phyloP scores from a whole-genome alignment of 2,113 vertebrate genomes.

The Uropsilus gracilis region DNA sequence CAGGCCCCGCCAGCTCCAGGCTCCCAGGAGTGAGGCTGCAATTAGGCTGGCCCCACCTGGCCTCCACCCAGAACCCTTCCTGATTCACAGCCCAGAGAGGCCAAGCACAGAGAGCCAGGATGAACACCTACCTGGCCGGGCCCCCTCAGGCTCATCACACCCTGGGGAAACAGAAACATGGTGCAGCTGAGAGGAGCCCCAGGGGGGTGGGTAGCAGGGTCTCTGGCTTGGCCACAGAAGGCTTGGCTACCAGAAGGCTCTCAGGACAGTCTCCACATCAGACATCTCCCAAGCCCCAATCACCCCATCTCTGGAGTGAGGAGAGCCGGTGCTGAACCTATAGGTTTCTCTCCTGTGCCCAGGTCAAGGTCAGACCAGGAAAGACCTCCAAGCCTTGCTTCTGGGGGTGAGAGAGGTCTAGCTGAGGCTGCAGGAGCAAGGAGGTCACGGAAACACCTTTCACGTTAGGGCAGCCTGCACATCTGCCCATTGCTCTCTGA shows the following conservation, averaged over 20 bases:
- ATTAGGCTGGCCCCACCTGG: constrained; percentile 46
- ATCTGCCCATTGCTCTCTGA: not conserved
- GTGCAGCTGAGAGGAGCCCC: constrained; percentile 57
- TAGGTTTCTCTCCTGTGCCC: not conserved
- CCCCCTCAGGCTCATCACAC: constrained; percentile 84
- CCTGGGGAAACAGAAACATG: constrained; percentile 85
- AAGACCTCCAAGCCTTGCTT: not conserved
- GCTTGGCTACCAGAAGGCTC: not conserved
- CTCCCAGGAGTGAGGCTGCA: constrained; percentile 26
- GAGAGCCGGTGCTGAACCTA: not conserved
- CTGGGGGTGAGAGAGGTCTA: not conserved
- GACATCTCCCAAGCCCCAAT: not conserved
- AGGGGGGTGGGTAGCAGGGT: not conserved
- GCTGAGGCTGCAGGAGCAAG: not conserved
- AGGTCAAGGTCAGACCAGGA: not conserved
- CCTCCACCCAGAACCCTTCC: constrained; percentile 42
- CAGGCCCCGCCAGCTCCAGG: not conserved
- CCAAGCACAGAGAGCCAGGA: constrained; percentile 50
- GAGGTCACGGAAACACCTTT: not conserved
- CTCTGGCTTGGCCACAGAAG: not conserved
- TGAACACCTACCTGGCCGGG: constrained; percentile 84
- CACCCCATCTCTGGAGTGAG: not conserved
- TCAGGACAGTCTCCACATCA: not conserved
- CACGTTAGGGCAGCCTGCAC: not conserved
- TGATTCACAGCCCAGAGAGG: constrained; percentile 36